Evolutionary conservation across 2,113 vertebrate genomes (phyloP).

Genomic region (Cervus canadensis): DNA sequence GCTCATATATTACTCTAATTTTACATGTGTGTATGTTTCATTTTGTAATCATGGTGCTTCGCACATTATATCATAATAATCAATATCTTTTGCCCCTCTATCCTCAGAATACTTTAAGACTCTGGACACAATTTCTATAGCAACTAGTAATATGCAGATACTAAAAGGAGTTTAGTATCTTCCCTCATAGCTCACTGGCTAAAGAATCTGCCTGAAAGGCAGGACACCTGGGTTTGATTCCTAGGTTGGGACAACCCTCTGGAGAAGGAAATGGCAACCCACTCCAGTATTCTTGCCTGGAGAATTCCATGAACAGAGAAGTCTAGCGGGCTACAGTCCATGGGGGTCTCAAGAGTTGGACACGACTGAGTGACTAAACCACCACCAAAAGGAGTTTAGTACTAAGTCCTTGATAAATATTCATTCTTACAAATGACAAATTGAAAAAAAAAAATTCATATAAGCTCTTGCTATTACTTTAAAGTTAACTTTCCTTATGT

Average conservation of each 20-base stretch:
- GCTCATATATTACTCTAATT: not conserved
- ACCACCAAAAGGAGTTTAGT: not conserved
- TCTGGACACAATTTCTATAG: not conserved
- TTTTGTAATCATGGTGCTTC: not conserved
- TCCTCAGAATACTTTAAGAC: not conserved
- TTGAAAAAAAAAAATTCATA: not conserved
- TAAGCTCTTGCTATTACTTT: not conserved
- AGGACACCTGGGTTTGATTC: not conserved
- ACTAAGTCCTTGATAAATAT: not conserved
- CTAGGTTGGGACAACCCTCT: not conserved
- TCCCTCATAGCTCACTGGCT: not conserved
- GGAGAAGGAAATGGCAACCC: not conserved
- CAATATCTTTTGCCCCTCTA: not conserved
- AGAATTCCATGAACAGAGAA: not conserved
- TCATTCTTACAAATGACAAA: not conserved
- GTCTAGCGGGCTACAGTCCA: not conserved
- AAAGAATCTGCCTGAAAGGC: not conserved
- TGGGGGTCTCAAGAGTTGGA: not conserved
- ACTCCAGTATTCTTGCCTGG: not conserved
- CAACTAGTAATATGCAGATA: not conserved
- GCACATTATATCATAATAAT: not conserved
- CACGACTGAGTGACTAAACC: not conserved
- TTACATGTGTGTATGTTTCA: not conserved
- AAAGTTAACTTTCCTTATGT: not conserved
- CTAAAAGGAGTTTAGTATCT: not conserved